Evolutionary conservation across 2,888 invertebrate genomes (phyloP), one percentile per base, ranked within the genome.

Genomic region (Shargacucullia verbasci): DNA sequence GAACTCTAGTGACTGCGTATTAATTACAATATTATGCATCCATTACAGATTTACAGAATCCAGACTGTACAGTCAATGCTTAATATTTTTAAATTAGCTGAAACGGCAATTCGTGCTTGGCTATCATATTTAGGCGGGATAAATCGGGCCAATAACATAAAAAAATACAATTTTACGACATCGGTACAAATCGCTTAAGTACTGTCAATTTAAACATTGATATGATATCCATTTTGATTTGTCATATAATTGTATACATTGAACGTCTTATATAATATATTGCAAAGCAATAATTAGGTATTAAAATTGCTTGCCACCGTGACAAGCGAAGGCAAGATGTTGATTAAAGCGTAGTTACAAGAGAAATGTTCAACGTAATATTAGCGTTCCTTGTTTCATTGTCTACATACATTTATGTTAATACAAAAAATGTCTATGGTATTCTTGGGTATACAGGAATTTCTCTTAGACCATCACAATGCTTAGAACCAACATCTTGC

Each of bases 151-250:
- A 20, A 45, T 38, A 65, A 65, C 50, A 40, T 45, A 65, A 20
- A 40, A 48, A 57, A n/a, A n/a, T n/a, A 56, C 41, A 56, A 46
- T 53, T 53, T 46, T n/a, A 61, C 27, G 34, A 50, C 38, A 54
- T 62, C 46, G 53, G 57, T 71, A 74, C 54, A 65, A 65, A 75
- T 45, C 49, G 55, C 66, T 64, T 68, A 20, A 20, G 20, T 20
- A 71, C 68, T 59, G 61, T 59, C 65, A 62, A 50, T 62, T 60
- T 56, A 58, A 53, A 69, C 39, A 47, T 63, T 75, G 76, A 75
- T 74, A 74, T 74, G 73, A 69, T 72, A 66, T 72, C 64, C 55
- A 74, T 68, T 62, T 74, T 58, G 34, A 55, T 64, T 65, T 58
- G 20, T 60, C 55, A 68, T 65, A 57, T 50, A 53, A 53, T 46